Percentiles rank a stretch among this genome's conserved stretches.
Evolutionary conservation across 2,797 vertebrate species (phyloP).

Genomic region (Coreius guichenoti): DNA sequence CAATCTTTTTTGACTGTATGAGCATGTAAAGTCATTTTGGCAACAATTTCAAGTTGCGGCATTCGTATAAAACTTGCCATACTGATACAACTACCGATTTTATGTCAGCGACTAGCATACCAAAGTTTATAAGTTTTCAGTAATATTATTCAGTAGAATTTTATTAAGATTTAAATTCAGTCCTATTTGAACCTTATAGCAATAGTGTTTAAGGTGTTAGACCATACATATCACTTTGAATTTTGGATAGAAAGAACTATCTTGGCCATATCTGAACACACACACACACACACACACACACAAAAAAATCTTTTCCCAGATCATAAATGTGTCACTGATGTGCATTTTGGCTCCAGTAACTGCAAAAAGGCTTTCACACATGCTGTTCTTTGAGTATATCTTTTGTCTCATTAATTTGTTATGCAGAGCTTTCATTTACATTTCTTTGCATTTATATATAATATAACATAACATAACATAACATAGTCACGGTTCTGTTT

Average conservation of each 20-base stretch:
- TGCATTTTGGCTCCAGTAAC: background rate
- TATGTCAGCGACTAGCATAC: background rate
- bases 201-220: background rate
- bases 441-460: background rate
- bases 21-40: background rate
- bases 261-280: background rate
- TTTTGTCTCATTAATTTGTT: background rate
- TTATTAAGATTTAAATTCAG: background rate
- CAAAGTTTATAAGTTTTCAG: background rate
- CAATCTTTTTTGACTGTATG: background rate
- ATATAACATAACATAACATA: background rate
- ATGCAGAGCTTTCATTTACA: background rate
- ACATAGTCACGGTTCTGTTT: no score
- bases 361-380: background rate
- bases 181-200: background rate
- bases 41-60: background rate
- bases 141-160: background rate
- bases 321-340: slow-evolving; percentile 4
- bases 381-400: background rate
- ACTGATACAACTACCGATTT: background rate
- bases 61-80: background rate
- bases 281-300: background rate
- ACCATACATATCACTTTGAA: background rate
- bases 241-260: background rate
- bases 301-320: background rate